Evolutionary conservation across 2,797 vertebrate genomes (phyloP), one percentile per base, ranked within the genome.

Genomic region (Sebastiscus tertius): DNA sequence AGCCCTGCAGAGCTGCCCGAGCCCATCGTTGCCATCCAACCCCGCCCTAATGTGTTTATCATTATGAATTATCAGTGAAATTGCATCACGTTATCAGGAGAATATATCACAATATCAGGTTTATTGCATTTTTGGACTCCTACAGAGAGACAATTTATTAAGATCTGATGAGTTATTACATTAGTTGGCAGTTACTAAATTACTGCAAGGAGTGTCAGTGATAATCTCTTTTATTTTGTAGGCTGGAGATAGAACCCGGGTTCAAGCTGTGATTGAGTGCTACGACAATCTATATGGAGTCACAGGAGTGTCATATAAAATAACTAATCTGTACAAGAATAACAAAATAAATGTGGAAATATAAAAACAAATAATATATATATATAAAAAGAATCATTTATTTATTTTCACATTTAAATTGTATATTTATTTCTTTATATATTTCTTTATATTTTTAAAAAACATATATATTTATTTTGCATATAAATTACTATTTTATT

Each of bases 1-100:
- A 72, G 52, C 76, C 65, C 66, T 5, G 60, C 63, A 62, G 70
- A 80, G 72, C 13, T 31, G 34, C 78, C 64, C 36, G 75, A 86
- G 77, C 55, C 74, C 68, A 24, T 49, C 71, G 5, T 61, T 34
- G 54, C 27, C 4, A 59, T 31, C 58, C 55, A 26, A 8, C 74
- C 52, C 69, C 84, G 22, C 58, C 81, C 70, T 42, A 9, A 78
- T 27, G 56, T 67, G 85, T 82, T 89, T 63, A 83, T 75, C 66
- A 31, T 66, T 11, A 42, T 22, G 75, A 88, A 82, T 83, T 75
- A 87, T 84, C 85, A 58, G 78, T 12, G 24, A 70, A 61, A 71
- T 78, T 72, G 62, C 77, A 56, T 67, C 22, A 26, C 60, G 69
- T 89, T 70, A 89, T 85, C 73, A 67, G 49, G 69, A 75, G 72